A percentile compares a stretch with the other conserved stretches of the same genome.
Conservation (phyloP, 2,113 vertebrate genomes). For the Progne subis region DNA sequence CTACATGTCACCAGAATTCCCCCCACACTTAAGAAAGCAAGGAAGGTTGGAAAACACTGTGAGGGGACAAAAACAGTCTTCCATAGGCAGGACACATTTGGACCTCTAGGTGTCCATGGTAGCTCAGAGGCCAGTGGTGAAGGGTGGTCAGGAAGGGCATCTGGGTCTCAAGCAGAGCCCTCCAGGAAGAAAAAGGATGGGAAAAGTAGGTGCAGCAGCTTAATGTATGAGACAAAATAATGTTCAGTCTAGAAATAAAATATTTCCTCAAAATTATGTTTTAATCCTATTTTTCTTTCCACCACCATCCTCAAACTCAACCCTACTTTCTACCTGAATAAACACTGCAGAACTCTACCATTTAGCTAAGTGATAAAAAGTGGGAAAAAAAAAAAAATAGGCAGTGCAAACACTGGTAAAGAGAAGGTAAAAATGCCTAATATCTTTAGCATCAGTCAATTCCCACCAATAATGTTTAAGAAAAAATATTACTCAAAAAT, state of each 20-base stretch:
- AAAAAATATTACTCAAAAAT: background rate
- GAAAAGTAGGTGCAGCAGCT: background rate
- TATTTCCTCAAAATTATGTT: background rate
- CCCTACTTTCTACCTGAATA: background rate
- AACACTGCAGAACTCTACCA: background rate
- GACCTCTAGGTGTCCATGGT: background rate
- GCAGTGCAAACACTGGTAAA: background rate
- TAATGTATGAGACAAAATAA: background rate
- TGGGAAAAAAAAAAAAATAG: background rate
- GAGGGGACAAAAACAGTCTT: background rate
- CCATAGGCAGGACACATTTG: background rate
- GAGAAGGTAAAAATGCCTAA: background rate
- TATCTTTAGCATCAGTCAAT: background rate
- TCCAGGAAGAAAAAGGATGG: background rate
- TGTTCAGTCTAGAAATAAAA: background rate
- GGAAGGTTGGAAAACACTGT: background rate
- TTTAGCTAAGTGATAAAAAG: background rate
- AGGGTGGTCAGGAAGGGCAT: background rate
- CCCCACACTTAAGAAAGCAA: background rate
- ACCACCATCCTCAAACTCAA: background rate
- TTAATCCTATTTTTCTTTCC: background rate
- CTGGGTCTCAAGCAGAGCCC: accelerated
- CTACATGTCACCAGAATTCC: background rate
- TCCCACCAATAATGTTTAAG: background rate
- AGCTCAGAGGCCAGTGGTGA: background rate